Conservation (phyloP, 2,888 invertebrate species). For the Auanema freiburgensis region DNA sequence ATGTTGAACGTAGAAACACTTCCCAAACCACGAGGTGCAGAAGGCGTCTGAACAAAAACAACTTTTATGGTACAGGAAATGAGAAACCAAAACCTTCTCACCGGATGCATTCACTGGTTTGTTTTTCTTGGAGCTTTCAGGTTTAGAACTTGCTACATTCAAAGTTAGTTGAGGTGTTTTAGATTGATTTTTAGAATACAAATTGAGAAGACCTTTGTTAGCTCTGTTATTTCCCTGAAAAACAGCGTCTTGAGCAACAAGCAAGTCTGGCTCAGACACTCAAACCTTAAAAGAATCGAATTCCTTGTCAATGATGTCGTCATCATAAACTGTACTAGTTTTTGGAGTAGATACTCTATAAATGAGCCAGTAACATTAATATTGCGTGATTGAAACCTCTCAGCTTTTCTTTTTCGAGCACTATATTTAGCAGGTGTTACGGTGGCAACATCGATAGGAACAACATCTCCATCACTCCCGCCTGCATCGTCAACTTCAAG, state of each 20-base stretch:
- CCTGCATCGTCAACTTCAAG: constrained; percentile 1
- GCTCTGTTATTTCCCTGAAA: constrained; percentile 38
- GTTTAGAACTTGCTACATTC: background rate
- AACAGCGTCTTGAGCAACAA: constrained; percentile 1
- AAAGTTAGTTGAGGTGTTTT: constrained; percentile 1
- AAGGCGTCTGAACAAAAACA: constrained; percentile 1
- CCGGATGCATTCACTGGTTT: constrained; percentile 4
- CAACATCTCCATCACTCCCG: background rate
- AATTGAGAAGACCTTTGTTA: constrained; percentile 34
- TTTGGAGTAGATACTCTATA: constrained; percentile 1
- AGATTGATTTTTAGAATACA: constrained; percentile 26
- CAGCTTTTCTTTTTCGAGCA: constrained; percentile 12
- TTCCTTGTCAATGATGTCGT: constrained; percentile 24
- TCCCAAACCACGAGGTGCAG: constrained; percentile 32
- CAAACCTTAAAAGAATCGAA: constrained; percentile 21
- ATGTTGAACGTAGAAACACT: constrained; percentile 27
- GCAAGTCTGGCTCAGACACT: background rate
- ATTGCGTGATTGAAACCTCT: background rate
- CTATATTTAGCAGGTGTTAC: background rate
- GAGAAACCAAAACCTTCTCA: constrained; percentile 1
- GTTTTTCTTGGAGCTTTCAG: background rate
- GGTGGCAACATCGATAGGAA: too few species aligned
- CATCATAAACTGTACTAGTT: constrained; percentile 22
- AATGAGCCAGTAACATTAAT: too few species aligned
- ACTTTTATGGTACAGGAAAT: background rate